Base-by-base conservation (phyloP, 1,140 invertebrate genomes). In the Aphaenogaster ashmeadi region DNA sequence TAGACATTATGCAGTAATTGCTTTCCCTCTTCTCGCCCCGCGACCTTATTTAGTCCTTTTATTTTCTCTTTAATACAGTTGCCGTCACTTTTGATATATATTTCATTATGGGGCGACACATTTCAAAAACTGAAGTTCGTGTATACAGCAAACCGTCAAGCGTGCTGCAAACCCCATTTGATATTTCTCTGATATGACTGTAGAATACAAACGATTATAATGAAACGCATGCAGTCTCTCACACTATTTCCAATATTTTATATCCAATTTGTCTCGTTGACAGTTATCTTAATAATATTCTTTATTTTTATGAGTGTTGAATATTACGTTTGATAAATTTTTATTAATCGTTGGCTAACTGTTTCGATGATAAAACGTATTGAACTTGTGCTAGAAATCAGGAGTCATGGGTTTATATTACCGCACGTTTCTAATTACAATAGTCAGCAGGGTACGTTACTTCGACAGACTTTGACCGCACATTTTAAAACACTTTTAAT, bases 41-140 rank as follows among this genome's bases (percentile, higher is more conserved):
- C 47, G 27, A 89, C 38, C 67, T 69, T 80, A 58, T 86, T 86
- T 60, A 58, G 3, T 15, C 33, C 75, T 90, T 89, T 81, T 38
- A 44, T 54, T 80, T 18, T 18, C 1, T 21, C n/a, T 75, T 58
- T 15, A 36, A 38, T 52, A 69, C 18, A 1, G 3, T 74, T 5
- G 9, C 5, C 27, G 11, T 67, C 18, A 13, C 33, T 69, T 81
- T 27, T 71, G 21, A 52, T n/a, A 7, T 56, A 38, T 79, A 33
- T 36, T 80, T 13, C 2, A 33, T 18, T 62, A 33, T 11, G n/a
- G 11, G 4, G 11, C 6, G 21, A 62, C 15, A 33, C n/a, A 56
- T 21, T 72, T 75, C 6, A 7, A 78, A 62, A 44, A 41, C 27
- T 18, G 21, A 27, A 44, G 5, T 62, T 44, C 1, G 5, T 15